Percentiles rank a stretch among this genome's conserved stretches.
Conservation (phyloP, 2,797 vertebrate genomes). For the Urocyon cinereoargenteus region DNA sequence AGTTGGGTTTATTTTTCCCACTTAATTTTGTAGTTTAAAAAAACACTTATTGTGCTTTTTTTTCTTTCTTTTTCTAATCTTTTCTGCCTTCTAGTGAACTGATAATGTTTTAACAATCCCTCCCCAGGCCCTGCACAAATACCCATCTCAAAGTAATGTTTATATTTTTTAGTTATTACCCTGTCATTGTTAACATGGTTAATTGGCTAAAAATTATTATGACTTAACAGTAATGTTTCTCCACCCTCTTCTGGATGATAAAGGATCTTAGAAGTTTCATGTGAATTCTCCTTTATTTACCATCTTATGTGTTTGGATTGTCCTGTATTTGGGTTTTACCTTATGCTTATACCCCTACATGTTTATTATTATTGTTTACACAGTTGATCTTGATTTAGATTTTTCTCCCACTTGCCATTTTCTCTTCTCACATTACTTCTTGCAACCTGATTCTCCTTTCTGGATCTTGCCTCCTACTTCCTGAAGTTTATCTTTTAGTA, state of each 20-base stretch:
- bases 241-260: background rate
- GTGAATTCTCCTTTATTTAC: background rate
- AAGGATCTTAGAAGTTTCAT: background rate
- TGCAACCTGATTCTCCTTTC: background rate
- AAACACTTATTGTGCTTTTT: background rate
- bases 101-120: background rate
- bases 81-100: background rate
- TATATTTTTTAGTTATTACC: background rate
- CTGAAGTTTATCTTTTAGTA: background rate
- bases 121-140: background rate
- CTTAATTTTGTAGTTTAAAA: background rate
- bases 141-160: background rate
- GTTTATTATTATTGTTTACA: background rate
- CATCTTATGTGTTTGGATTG: background rate
- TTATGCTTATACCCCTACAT: background rate
- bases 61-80: background rate
- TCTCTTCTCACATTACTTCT: background rate
- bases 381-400: background rate
- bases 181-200: background rate
- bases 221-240: background rate
- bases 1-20: slow-evolving; percentile 1
- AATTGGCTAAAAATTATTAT: background rate
- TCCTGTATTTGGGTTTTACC: background rate
- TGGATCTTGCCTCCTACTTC: background rate
- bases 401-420: background rate